These are phyloP conservation scores for Amphiura filiformis DNA, from an alignment of 35 echinoderm and acorn worm genomes.

Conservation along the genomic window DNA sequence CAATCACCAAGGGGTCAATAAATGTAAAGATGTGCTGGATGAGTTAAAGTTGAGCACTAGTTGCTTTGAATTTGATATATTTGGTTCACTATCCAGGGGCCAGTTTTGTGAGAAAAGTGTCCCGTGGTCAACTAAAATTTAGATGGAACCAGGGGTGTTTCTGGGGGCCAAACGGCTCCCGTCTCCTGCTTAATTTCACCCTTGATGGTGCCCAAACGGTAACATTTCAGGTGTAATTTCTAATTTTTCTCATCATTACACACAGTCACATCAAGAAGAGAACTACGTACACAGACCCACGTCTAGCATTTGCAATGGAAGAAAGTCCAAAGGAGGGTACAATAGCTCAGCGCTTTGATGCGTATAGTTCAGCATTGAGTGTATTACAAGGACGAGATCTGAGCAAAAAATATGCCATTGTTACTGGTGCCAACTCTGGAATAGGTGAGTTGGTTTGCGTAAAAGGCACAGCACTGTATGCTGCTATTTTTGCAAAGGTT, in stretches of 20 bases:
- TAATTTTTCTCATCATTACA: too few relatives aligned
- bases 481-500: background rate
- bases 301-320: slow-evolving; percentile 91
- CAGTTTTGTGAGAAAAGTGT: too few relatives aligned
- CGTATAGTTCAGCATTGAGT: slow-evolving; percentile 64
- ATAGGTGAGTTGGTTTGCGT: slow-evolving; percentile 90
- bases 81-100: too few relatives aligned
- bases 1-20: too few relatives aligned
- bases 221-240: background rate
- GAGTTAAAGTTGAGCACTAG: too few relatives aligned
- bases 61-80: too few relatives aligned
- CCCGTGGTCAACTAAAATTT: background rate
- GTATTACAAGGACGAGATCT: slow-evolving; percentile 95
- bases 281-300: slow-evolving; percentile 92
- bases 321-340: slow-evolving; percentile 47
- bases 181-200: too few relatives aligned
- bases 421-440: slow-evolving; percentile 92
- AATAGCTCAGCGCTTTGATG: slow-evolving; percentile 91
- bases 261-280: slow-evolving; percentile 88
- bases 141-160: too few relatives aligned
- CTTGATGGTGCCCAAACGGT: background rate
- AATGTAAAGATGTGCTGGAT: too few relatives aligned
- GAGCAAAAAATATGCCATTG: slow-evolving; percentile 81
- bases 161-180: too few relatives aligned
- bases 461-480: background rate